Conservation (phyloP, 2,797 vertebrate species). For the Malurus splendens region DNA sequence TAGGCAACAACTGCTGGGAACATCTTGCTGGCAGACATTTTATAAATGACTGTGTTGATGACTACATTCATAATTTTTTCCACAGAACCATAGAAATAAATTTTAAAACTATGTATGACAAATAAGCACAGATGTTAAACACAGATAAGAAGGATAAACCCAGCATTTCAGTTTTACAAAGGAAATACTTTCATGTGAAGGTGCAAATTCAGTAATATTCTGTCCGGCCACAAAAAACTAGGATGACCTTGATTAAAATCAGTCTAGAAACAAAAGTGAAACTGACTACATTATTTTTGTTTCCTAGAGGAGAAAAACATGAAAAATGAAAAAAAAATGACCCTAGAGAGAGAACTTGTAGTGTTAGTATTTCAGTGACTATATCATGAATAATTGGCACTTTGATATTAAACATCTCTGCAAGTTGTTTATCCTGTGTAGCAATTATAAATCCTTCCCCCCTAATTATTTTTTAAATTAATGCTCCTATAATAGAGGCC, state of each 20-base stretch:
- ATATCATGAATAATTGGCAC: not conserved
- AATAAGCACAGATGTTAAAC: not conserved
- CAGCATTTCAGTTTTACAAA: not conserved
- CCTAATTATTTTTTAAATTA: not conserved
- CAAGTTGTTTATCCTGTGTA: not conserved
- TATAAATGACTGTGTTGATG: not conserved
- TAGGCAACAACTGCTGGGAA: not conserved
- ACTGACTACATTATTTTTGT: not conserved
- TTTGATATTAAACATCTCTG: not conserved
- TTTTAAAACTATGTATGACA: not conserved
- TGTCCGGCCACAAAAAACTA: not conserved
- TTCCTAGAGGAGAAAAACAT: not conserved
- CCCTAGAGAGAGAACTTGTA: not conserved
- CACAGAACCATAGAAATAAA: not conserved
- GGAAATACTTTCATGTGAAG: not conserved
- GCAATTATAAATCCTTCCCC: not conserved
- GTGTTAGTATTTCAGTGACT: not conserved
- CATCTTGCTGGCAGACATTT: not conserved
- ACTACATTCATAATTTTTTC: not conserved
- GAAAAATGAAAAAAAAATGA: not conserved
- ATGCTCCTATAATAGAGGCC: not conserved
- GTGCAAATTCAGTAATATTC: not conserved
- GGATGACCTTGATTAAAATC: not conserved
- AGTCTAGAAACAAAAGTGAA: slow-evolving; percentile 40
- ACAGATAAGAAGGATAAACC: not conserved